phyloP scores from a whole-genome alignment of 2,888 invertebrate genomes.

The Liodrosophila aerea region DNA sequence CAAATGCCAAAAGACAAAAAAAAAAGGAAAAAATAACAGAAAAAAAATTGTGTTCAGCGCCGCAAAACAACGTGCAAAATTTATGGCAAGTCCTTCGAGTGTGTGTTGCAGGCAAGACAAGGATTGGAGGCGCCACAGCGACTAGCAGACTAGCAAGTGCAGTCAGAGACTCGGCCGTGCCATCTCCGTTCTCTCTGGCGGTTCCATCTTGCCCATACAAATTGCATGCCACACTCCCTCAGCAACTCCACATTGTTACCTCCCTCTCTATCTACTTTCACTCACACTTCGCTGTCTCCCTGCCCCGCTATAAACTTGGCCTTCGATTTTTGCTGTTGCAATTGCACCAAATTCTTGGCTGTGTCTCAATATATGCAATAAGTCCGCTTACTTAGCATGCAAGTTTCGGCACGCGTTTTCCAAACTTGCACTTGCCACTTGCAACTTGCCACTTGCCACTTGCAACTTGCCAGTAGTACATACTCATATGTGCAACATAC shows the following conservation, averaged over 20 bases:
- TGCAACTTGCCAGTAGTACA: not conserved
- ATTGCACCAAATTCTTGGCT: not conserved
- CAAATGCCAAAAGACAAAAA: too few relatives aligned
- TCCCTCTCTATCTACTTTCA: not conserved
- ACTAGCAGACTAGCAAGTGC: not conserved
- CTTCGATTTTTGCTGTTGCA: slow-evolving; percentile 24
- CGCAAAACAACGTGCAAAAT: slow-evolving; percentile 67
- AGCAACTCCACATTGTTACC: not conserved
- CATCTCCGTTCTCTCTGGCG: not conserved
- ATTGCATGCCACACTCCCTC: slow-evolving; percentile 59
- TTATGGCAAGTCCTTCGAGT: slow-evolving; percentile 62
- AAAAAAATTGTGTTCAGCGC: slow-evolving; percentile 37
- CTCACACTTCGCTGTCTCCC: not conserved
- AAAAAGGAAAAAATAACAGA: too few relatives aligned
- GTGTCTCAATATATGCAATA: slow-evolving; percentile 10
- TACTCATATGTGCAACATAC: slow-evolving; percentile 5
- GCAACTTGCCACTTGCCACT: slow-evolving; percentile 3
- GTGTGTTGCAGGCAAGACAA: slow-evolving; percentile 27
- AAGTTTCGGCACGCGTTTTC: slow-evolving; percentile 1
- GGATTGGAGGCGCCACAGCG: slow-evolving; percentile 42
- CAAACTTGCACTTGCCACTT: not conserved
- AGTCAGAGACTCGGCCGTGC: not conserved
- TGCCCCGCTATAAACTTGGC: slow-evolving; percentile 24
- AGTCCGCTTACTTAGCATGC: slow-evolving; percentile 24
- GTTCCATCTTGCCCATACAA: slow-evolving; percentile 39